Base-by-base conservation (phyloP, 2,888 invertebrate genomes). In the Loripinus fragilis region DNA sequence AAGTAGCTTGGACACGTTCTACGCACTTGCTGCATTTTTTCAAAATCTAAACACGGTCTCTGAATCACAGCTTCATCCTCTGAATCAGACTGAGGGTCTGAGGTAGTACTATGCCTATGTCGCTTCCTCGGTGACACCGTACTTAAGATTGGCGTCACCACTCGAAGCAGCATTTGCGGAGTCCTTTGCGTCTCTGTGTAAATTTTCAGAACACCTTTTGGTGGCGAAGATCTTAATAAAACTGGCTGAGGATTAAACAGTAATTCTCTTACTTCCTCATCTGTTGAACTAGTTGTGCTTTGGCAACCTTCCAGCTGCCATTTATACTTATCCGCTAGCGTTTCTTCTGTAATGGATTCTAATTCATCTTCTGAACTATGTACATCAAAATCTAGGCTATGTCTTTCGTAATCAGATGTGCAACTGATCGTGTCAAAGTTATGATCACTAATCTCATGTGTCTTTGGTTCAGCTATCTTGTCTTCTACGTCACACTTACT, bases 291-390 rank as follows among this genome's bases (percentile, higher is more conserved):
- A 23, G 91, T 88, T 25, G 91, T 88, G 77, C 91, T 91, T 85
- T 93, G 93, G 71, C 94, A 82, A 5, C 60, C 60, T 10, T 33
- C 33, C 17, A 33, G 60, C 25, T 33, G 60, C 3, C 17, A 60
- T 17, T 20, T 20, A 17, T 17, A 60, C 20, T 60, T 5, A 2
- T n/a, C 20, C 23, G 17, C 8, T 17, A 20, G 10, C 17, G 7
- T 96, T 45, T 86, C 90, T 74, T 95, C 95, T 91, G 96, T 96
- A 89, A 96, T 96, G 84, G 97, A 97, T 95, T 97, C 97, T 80
- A 98, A 95, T 93, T 98, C 98, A 93, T 98, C 98, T 94, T 98
- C 98, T 45, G 97, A 97, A 93, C 97, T 97, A 95, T 98, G 97
- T 92, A 97, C 97, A 94, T 97, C 97, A 94, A 97, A 94, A 87